A percentile compares a stretch with the other conserved stretches of the same genome.
Evolutionary conservation across 2,888 invertebrate species (phyloP).

Genomic region (Carterocephalus palaemon): DNA sequence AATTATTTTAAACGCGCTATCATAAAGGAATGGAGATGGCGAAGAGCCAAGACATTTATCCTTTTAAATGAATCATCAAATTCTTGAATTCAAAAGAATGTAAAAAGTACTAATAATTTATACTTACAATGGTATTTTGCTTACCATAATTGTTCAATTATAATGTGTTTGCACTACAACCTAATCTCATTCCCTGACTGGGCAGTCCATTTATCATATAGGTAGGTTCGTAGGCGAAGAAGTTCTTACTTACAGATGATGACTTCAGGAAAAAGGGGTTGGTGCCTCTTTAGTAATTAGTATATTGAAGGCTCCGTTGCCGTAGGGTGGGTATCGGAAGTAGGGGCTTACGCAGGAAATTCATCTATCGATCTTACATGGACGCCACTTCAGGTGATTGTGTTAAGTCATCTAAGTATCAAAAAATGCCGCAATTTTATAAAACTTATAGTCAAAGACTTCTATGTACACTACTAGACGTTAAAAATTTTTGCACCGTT

Average conservation of each 20-base stretch:
- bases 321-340: constrained; percentile 70
- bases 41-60: constrained; percentile 31
- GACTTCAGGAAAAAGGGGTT: neutral
- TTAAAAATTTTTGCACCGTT: too few species aligned
- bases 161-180: too few species aligned
- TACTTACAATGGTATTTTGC: neutral
- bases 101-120: neutral
- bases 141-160: too few species aligned
- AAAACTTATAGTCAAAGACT: too few species aligned
- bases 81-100: constrained; percentile 18
- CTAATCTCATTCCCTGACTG: too few species aligned
- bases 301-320: constrained; percentile 9
- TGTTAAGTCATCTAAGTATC: constrained; percentile 43
- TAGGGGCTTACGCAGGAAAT: constrained; percentile 73
- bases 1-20: constrained; percentile 32
- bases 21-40: constrained; percentile 33
- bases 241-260: too few species aligned
- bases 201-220: too few species aligned
- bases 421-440: constrained; percentile 17
- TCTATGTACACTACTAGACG: too few species aligned
- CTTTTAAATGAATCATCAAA: constrained; percentile 31
- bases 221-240: too few species aligned
- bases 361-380: constrained; percentile 53
- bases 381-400: constrained; percentile 59
- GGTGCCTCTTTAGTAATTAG: constrained; percentile 6